Evolutionary conservation across 2,113 vertebrate species (phyloP), one percentile per base, ranked within the genome.

Genomic region (Lamprologus sp.): DNA sequence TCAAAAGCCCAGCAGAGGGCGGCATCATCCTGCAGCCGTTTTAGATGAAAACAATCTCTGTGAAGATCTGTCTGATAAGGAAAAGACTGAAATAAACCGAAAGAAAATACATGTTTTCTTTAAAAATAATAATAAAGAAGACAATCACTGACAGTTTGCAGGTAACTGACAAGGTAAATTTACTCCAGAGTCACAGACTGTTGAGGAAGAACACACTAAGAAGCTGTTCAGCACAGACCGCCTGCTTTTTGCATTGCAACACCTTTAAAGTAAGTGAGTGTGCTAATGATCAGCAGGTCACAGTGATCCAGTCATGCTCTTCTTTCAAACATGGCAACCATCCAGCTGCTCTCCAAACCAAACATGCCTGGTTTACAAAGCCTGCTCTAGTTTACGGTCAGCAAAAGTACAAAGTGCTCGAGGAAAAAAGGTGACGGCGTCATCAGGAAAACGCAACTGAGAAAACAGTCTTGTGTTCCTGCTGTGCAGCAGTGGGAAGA

Each of bases 1-100:
- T 6, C 23, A 11, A 35, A 70, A 19, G 11, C 2, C 87, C 93
- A 94, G 83, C 58, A 92, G 94, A 88, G 89, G 91, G 88, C 42
- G 9, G 12, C 45, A 49, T 37, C 26, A n/a, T 77, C 14, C 45
- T 77, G 70, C 10, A 77, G 70, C 1, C 0, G 13, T 75, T 47
- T 75, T 47, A 28, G 70, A 17, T 47, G 4, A 47, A 49, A 75
- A 47, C 5, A 0, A 17, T 47, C 4, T 8, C 23, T 7, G 2
- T 45, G 5, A 55, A 4, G 9, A 58, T 19, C 13, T 81, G 53
- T 54, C 5, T 26, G 2, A 55, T 9, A 14, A 10, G 28, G 12
- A 8, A 23, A 84, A 81, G 31, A 42, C 5, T 12, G 63, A n/a
- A 51, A 31, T 17, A 31, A 53, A 15, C 12, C 12, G 0, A 63